Percentiles rank a stretch among this genome's conserved stretches.
Conservation (phyloP, 2,888 invertebrate species). For the Trypoxylon attenuatum region DNA sequence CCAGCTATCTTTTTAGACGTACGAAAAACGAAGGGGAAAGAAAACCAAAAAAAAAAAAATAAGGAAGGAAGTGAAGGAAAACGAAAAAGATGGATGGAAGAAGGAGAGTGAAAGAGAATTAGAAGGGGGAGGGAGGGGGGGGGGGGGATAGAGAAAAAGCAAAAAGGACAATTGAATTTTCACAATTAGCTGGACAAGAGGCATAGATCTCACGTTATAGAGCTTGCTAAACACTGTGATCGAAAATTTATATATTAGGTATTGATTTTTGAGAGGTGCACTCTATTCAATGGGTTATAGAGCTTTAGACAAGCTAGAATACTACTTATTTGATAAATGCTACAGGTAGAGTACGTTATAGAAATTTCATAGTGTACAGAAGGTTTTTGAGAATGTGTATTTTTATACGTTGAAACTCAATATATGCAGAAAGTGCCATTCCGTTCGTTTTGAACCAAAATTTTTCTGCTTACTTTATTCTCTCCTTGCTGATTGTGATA, state of each 20-base stretch:
- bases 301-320: slow-evolving; percentile 42
- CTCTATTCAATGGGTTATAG: slow-evolving; percentile 50
- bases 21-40: no score
- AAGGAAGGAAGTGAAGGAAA: not conserved
- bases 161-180: slow-evolving; percentile 5
- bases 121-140: not conserved
- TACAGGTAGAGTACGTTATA: slow-evolving; percentile 53
- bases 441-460: slow-evolving; percentile 65
- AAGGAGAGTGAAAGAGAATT: not conserved
- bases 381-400: slow-evolving; percentile 60
- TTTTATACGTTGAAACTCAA: slow-evolving; percentile 63
- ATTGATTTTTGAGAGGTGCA: slow-evolving; percentile 35
- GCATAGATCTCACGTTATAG: slow-evolving; percentile 71
- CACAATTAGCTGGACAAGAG: not conserved
- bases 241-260: slow-evolving; percentile 49
- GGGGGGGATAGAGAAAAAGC: not conserved
- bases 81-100: not conserved
- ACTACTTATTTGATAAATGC: slow-evolving; percentile 55
- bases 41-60: slow-evolving; percentile 16
- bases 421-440: slow-evolving; percentile 69
- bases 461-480: slow-evolving; percentile 60
- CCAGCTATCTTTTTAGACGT: slow-evolving; percentile 51
- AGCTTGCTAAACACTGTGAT: slow-evolving; percentile 57
- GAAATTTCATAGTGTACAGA: slow-evolving; percentile 60
- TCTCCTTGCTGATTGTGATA: slow-evolving; percentile 69